These are phyloP conservation scores for Protophormia terraenovae DNA, from an alignment of 2,888 invertebrate genomes.

Conservation along the genomic window DNA sequence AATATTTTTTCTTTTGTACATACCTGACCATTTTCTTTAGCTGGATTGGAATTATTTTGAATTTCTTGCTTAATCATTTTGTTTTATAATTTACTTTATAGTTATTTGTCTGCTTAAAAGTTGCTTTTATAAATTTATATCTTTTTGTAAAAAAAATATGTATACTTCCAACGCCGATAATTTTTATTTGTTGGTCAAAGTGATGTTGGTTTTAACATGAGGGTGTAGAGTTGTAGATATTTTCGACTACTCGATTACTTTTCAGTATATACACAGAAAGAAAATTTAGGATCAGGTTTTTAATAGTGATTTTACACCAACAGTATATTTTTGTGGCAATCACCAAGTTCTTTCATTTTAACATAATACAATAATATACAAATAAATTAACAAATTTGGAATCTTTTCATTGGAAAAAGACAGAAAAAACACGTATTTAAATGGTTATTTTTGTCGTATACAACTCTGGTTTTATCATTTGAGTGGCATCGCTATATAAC, in stretches of 20 bases:
- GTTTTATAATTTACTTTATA: background rate
- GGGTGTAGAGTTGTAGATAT: constrained; percentile 18
- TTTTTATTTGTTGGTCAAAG: constrained; percentile 13
- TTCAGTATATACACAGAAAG: background rate
- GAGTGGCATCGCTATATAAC: too few species aligned
- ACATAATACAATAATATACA: too few species aligned
- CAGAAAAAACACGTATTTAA: too few species aligned
- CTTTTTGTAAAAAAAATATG: constrained; percentile 29
- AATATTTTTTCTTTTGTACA: background rate
- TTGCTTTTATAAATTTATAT: background rate
- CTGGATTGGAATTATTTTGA: constrained; percentile 18
- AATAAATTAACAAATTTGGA: too few species aligned
- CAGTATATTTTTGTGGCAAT: too few species aligned
- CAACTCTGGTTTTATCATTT: too few species aligned
- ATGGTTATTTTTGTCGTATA: too few species aligned
- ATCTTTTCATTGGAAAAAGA: too few species aligned
- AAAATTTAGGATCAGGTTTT: too few species aligned
- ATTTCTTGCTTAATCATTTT: constrained; percentile 60
- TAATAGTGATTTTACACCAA: too few species aligned
- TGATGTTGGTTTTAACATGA: constrained; percentile 17
- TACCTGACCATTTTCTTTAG: constrained; percentile 57
- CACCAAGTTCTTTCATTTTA: too few species aligned
- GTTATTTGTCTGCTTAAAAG: constrained; percentile 1
- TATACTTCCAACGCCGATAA: constrained; percentile 56
- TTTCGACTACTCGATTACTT: background rate